These are phyloP conservation scores for Cavia porcellus DNA, from an alignment of 2,113 vertebrate genomes.

Conservation along the genomic window DNA sequence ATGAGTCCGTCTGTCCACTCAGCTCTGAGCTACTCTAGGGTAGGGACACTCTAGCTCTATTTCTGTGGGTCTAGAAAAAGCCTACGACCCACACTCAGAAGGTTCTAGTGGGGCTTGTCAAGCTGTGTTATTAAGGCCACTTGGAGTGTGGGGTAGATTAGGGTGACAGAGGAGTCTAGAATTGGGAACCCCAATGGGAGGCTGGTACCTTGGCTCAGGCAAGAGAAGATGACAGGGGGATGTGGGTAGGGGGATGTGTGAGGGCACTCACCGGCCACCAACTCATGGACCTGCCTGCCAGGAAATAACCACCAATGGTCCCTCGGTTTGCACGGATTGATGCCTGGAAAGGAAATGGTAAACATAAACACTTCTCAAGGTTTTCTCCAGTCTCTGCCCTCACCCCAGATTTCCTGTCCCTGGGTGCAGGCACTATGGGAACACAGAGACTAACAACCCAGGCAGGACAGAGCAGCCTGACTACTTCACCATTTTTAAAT, in stretches of 20 bases:
- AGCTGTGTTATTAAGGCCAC: rapidly evolving
- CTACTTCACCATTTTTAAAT: background rate
- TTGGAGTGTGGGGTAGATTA: background rate
- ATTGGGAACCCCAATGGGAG: background rate
- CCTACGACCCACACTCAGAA: background rate
- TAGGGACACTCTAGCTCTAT: background rate
- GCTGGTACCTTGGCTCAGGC: background rate
- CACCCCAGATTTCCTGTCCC: too few species aligned
- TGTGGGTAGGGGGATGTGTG: background rate
- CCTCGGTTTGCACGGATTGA: constrained; percentile 91
- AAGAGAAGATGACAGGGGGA: background rate
- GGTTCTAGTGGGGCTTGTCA: rapidly evolving
- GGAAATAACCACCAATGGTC: constrained; percentile 95
- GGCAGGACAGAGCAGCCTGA: background rate
- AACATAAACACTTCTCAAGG: background rate
- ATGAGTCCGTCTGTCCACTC: background rate
- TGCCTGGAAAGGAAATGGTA: constrained; percentile 87
- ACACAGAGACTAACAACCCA: too few species aligned
- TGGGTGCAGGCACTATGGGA: background rate
- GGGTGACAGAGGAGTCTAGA: background rate
- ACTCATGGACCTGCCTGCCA: constrained; percentile 95
- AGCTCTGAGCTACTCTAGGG: background rate
- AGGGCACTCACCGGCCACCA: constrained; percentile 96
- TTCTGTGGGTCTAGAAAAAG: background rate
- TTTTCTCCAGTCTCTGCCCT: background rate